These are phyloP conservation scores for Hyppa rectilinea DNA, from an alignment of 2,888 invertebrate species.

Conservation along the genomic window DNA sequence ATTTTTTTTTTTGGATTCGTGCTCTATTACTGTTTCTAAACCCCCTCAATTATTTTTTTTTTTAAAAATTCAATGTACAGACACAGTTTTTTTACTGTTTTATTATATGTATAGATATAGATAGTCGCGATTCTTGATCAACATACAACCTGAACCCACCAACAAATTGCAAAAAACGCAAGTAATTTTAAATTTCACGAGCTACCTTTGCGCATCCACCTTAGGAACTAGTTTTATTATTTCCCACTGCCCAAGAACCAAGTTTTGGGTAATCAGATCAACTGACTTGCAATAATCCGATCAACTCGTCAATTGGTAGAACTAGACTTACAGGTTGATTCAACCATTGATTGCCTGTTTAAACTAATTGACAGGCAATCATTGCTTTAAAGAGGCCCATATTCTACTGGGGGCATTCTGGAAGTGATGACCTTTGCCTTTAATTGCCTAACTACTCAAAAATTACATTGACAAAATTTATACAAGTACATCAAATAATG, in stretches of 20 bases:
- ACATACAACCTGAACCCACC: too few species aligned
- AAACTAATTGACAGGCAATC: background rate
- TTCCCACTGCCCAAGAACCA: background rate
- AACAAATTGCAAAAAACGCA: too few species aligned
- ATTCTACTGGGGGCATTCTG: background rate
- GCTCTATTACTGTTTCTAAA: too few species aligned
- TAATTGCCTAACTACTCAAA: background rate
- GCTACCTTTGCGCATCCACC: too few species aligned
- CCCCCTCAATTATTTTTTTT: too few species aligned
- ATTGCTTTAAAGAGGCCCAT: too few species aligned
- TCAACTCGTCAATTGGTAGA: background rate
- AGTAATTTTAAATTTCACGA: too few species aligned
- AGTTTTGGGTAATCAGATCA: background rate
- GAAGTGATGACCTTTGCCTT: background rate
- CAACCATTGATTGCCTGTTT: background rate
- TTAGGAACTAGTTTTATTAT: background rate
- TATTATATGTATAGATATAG: too few species aligned
- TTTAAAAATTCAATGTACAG: too few species aligned
- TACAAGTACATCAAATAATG: background rate
- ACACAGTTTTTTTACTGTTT: too few species aligned
- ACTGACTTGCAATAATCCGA: background rate
- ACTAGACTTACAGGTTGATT: slow-evolving; percentile 2
- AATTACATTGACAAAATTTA: background rate
- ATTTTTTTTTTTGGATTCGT: too few species aligned
- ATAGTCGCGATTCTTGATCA: too few species aligned